Conservation (phyloP, 2,888 invertebrate genomes). For the Octodonta nipae region DNA sequence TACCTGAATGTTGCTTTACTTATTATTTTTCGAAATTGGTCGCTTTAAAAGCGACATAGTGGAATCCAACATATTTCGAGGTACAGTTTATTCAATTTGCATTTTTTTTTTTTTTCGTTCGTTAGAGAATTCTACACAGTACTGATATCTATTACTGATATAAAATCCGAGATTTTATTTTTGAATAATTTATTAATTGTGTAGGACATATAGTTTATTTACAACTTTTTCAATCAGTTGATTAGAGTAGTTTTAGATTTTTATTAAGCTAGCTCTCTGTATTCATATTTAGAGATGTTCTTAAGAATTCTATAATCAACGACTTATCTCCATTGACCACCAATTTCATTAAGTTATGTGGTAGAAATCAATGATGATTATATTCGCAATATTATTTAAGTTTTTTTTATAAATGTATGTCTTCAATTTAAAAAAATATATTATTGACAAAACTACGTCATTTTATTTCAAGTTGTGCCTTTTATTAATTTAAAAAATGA, state of each 20-base stretch:
- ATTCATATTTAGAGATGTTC: slow-evolving; percentile 24
- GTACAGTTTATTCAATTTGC: slow-evolving; percentile 21
- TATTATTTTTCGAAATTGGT: slow-evolving; percentile 2
- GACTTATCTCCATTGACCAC: slow-evolving; percentile 19
- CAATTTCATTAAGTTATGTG: slow-evolving; percentile 13
- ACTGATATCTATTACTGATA: slow-evolving; percentile 20
- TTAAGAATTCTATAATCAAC: slow-evolving; percentile 23
- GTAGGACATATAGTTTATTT: slow-evolving; percentile 7
- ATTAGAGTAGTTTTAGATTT: slow-evolving; percentile 26
- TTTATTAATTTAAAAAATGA: too few relatives aligned
- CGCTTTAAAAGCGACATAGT: too few relatives aligned
- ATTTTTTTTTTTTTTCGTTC: too few relatives aligned
- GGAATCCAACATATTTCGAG: too few relatives aligned
- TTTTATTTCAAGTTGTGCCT: too few relatives aligned
- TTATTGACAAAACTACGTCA: too few relatives aligned
- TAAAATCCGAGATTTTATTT: slow-evolving; percentile 3
- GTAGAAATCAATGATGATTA: slow-evolving; percentile 19
- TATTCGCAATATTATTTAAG: slow-evolving; percentile 31
- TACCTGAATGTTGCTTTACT: too few relatives aligned
- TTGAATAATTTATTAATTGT: slow-evolving; percentile 17
- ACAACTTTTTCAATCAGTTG: slow-evolving; percentile 12
- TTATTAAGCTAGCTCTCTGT: slow-evolving; percentile 33
- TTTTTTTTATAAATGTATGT: slow-evolving; percentile 30
- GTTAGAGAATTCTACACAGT: slow-evolving; percentile 21
- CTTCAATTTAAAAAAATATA: slow-evolving; percentile 29